Base-by-base conservation (phyloP, 2,797 vertebrate genomes). In the Eospalax fontanierii region DNA sequence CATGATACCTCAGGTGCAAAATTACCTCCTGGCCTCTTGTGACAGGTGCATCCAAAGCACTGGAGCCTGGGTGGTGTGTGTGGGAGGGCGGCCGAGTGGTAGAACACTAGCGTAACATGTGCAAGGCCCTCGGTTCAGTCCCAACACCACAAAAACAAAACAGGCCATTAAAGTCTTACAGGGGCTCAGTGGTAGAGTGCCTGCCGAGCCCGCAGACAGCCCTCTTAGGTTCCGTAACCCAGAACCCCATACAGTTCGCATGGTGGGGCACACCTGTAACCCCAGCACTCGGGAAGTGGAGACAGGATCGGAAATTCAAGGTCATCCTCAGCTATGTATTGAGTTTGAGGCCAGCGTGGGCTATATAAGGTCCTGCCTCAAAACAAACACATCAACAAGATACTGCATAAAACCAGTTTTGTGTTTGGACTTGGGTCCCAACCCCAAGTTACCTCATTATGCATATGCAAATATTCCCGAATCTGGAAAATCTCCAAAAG, bases 61-160 rank as follows among this genome's bases (percentile, higher is more conserved):
- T 19, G 7, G 22, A 50, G 46, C 46, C 26, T 57, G 50, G 35
- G 26, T 22, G 33, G 24, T 35, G 30, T n/a, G n/a, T n/a, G n/a
- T n/a, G 6, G 0, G 12, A 2, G 12, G 6, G 59, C 19, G 1
- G 12, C 4, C 0, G 40, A 11, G 26, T n/a, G 38, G 14, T 18
- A 24, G 40, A 22, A 14, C 18, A 38, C 30, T 10, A n/a, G 38
- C 21, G 12, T 63, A 46, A 30, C 0, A 2, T 38, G 70, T 71
- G 46, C 30, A 14, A 71, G 66, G 18, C 46, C 28, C 71, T 59
- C 19, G 50, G 50, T 30, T 73, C 54, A 22, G 19, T 43, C 70
- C n/a, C 46, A 73, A 28, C 19, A 26, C 12, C 70, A 61, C 7
- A 11, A 87, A 61, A 87, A 5, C 61, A 50, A 24, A 21, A 73